Evolutionary conservation across 2,113 vertebrate genomes (phyloP), one percentile per base, ranked within the genome.

Genomic region (Notarius quadriscutis): DNA sequence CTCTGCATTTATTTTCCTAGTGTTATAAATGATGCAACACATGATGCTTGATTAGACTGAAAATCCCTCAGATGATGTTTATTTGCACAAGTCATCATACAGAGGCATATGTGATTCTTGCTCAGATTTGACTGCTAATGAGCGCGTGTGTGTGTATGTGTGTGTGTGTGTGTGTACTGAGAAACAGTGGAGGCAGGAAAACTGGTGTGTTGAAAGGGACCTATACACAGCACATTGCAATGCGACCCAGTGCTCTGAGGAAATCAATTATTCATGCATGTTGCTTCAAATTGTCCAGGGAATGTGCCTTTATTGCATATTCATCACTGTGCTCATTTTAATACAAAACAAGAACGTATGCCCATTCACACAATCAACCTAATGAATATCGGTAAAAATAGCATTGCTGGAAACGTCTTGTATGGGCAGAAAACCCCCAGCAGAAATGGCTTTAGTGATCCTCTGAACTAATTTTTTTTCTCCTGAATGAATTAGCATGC

Each of bases 61-160:
- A 63, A 14, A 55, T 85, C 87, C 50, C 4, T 34, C n/a, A 89
- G 91, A 89, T 82, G 17, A 30, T 18, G 88, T 92, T 88, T 92
- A 91, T 94, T 93, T 92, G 89, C 89, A 88, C 87, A 89, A 87
- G 91, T 92, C 89, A 89, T 11, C 75, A 71, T 86, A 84, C 84
- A 78, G 77, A 84, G 80, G 25, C 79, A 41, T 8, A 58, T 50
- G 25, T 83, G 86, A 72, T 50, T 58, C 62, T 77, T 63, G 10
- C 57, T 81, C 20, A 17, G 79, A 81, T 90, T 79, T 86, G 81
- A 83, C 86, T 55, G 72, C 30, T 82, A 60, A 81, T 34, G 79
- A 72, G 85, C 57, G 53, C 25, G 58, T 80, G 51, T 69, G n/a
- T 72, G 15, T 72, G 15, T 72, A 15, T 41, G 67, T 48, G 75